Evolutionary conservation across 1,140 invertebrate species (phyloP).

Genomic region (Heliconius congener): DNA sequence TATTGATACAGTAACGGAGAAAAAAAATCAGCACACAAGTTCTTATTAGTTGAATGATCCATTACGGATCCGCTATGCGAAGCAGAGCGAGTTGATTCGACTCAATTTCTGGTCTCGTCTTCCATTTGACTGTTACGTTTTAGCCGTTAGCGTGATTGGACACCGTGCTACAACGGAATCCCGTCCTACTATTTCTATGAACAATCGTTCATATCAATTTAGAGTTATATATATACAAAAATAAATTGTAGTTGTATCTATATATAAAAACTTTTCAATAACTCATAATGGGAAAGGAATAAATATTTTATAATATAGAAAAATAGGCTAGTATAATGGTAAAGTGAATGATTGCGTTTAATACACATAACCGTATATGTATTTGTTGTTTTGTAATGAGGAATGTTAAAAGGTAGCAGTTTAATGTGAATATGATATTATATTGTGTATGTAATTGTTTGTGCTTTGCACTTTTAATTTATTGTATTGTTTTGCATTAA

Average conservation of each 20-base stretch:
- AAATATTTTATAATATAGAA: no score
- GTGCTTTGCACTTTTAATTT: neutral
- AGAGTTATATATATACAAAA: neutral
- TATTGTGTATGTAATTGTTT: neutral
- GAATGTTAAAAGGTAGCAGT: neutral
- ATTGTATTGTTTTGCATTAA: neutral
- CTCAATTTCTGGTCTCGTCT: constrained; percentile 48
- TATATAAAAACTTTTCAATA: no score
- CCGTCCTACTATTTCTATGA: constrained; percentile 6
- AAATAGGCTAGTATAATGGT: no score
- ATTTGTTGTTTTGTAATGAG: neutral
- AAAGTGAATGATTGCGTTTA: no score
- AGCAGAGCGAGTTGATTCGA: constrained; percentile 48
- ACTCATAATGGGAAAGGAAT: no score
- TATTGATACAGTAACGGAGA: constrained; percentile 38
- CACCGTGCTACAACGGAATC: constrained; percentile 33
- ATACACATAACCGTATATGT: no score
- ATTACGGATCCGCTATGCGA: constrained; percentile 55
- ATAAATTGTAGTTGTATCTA: no score
- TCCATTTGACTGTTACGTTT: constrained; percentile 37
- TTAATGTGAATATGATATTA: neutral
- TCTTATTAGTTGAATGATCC: constrained; percentile 44
- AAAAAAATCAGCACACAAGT: constrained; percentile 42
- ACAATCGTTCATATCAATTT: constrained; percentile 22
- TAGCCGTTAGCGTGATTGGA: constrained; percentile 45